Evolutionary conservation across 2,113 vertebrate genomes (phyloP), one percentile per base, ranked within the genome.

Genomic region (Serinus canaria): DNA sequence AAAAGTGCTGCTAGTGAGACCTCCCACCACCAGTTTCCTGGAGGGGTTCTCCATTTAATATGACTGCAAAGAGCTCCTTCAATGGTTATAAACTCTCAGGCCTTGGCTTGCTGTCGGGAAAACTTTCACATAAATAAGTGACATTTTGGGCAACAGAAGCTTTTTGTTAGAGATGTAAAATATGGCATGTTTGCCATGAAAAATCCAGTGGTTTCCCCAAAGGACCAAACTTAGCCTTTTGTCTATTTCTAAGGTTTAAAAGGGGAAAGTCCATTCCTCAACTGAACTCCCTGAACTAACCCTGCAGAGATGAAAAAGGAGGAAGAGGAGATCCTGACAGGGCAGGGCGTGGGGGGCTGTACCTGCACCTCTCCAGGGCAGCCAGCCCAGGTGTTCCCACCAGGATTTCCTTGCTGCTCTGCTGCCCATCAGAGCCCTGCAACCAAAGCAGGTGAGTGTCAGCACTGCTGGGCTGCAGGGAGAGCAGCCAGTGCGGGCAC

Each of bases 351-450:
- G 33, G 24, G 64, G 72, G 55, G 21, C 64, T 3, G 25, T 97
- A 98, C 97, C 98, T 96, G 37, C 76, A 62, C 62, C 97, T 95
- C 31, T 92, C 96, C 81, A 93, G 87, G 16, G 83, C 80, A 78
- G 92, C 81, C 74, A 98, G 94, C 47, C 92, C 95, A 23, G 98
- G 94, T 3, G 98, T 98, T 86, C 98, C 98, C 80, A 98, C 75
- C 69, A 97, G 70, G 47, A 97, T 97, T 90, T 97, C 94, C 90
- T 89, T 92, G 88, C 92, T 97, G 78, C 87, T 97, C 31, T 28
- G 67, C 10, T 37, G 46, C 49, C 94, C 83, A 19, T 92, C 87
- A n/a, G 94, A 95, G 75, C 94, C 98, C 99, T 99, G 76, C 83
- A 97, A 97, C 12, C 72, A 78, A 78, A 91, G 21, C 64, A 69